A percentile compares a stretch with the other conserved stretches of the same genome.
phyloP scores from a whole-genome alignment of 2,888 invertebrate genomes.

The Campopleginae sp. region DNA sequence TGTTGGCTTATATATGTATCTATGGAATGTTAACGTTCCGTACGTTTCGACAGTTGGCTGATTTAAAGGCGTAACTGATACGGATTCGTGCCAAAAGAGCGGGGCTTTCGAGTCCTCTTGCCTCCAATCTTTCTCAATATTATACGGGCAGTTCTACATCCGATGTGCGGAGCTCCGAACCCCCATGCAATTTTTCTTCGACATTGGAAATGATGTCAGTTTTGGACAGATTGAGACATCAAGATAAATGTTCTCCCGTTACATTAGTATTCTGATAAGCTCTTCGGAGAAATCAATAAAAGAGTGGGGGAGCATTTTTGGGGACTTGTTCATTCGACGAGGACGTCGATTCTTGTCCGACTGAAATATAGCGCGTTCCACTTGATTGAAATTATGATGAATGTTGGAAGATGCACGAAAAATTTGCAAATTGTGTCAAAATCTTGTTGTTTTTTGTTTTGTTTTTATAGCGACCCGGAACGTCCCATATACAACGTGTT shows the following conservation, averaged over 20 bases:
- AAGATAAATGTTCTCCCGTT: not conserved
- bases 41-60: not conserved
- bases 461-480: not conserved
- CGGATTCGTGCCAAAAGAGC: not conserved
- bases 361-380: not conserved
- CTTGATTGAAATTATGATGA: not conserved
- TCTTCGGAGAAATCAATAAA: not conserved
- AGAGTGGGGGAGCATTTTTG: not conserved
- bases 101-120: not conserved
- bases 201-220: not conserved
- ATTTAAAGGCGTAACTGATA: not conserved
- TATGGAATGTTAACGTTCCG: not conserved
- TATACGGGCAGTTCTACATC: not conserved
- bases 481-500: not conserved
- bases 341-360: not conserved
- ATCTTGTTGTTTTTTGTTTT: too few relatives aligned
- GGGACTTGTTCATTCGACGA: not conserved
- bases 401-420: not conserved
- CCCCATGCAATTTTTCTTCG: not conserved
- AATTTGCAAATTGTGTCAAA: not conserved
- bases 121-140: not conserved
- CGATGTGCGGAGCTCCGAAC: not conserved
- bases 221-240: not conserved
- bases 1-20: not conserved
- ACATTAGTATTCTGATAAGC: not conserved